A percentile compares a stretch with the other conserved stretches of the same genome.
Evolutionary conservation across 1,140 invertebrate species (phyloP).

Genomic region (Drosophila ambigua): DNA sequence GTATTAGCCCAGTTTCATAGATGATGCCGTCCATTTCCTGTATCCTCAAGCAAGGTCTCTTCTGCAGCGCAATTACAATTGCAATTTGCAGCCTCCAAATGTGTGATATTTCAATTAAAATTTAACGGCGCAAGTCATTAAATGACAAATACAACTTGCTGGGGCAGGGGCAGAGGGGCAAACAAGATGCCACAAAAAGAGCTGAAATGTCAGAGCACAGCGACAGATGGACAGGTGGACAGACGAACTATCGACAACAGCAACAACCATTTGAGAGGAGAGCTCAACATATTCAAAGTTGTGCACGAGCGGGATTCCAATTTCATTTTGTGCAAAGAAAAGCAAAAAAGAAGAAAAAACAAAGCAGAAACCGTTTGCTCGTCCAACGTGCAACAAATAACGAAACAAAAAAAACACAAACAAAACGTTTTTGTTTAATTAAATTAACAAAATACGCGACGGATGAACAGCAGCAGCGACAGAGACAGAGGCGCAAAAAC

Average conservation of each 20-base stretch:
- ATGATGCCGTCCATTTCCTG: not conserved
- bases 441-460: constrained; percentile 79
- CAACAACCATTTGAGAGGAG: constrained; percentile 19
- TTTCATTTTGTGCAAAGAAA: constrained; percentile 51
- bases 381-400: constrained; percentile 14
- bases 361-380: constrained; percentile 36
- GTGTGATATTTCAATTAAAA: constrained; percentile 81
- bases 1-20: constrained; percentile 55
- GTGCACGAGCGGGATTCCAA: constrained; percentile 65
- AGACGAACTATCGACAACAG: constrained; percentile 40
- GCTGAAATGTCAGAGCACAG: constrained; percentile 42
- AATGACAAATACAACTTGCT: constrained; percentile 61
- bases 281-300: constrained; percentile 78
- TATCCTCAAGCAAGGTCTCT: not conserved
- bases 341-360: constrained; percentile 55
- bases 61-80: constrained; percentile 20
- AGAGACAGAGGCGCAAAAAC: constrained; percentile 51
- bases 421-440: constrained; percentile 81
- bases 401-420: constrained; percentile 69
- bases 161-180: not conserved
- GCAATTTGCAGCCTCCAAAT: constrained; percentile 48
- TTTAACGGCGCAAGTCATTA: constrained; percentile 74
- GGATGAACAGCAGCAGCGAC: constrained; percentile 30
- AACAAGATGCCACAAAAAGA: constrained; percentile 38
- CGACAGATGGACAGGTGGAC: constrained; percentile 19